Evolutionary conservation across 2,888 invertebrate genomes (phyloP), one percentile per base, ranked within the genome.

Genomic region (Ecdyonurus torrentis): DNA sequence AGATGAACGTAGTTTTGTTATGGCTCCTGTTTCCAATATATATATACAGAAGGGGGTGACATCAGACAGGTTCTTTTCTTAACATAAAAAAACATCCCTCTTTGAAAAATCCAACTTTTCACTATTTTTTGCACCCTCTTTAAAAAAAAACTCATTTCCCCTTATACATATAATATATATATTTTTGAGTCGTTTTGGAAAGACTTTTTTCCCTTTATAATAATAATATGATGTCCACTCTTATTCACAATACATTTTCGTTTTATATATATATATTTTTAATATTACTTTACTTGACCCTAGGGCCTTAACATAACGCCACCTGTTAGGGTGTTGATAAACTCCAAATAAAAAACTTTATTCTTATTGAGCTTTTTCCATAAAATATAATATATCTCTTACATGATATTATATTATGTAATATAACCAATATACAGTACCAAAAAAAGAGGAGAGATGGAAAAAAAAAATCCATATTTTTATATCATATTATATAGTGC

Each of bases 251-350:
- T n/a, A n/a, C n/a, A n/a, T n/a, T n/a, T n/a, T n/a, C n/a, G n/a
- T n/a, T n/a, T n/a, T n/a, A n/a, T n/a, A n/a, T n/a, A n/a, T 7
- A 18, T 7, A 55, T 55, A 55, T 55, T 55, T 55, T 55, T 55
- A 55, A 55, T 55, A 55, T 55, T 55, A 22, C 55, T 55, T 55
- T 55, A 55, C 55, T 55, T 55, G 55, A 55, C 55, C 55, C 55
- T n/a, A 5, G 10, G 22, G 55, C 7, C 19, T 55, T 7, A 5
- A 10, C 15, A 15, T 37, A 37, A n/a, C 55, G 22, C 55, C 55
- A 55, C 55, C 55, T 55, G 55, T 55, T 55, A 55, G 55, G 55
- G 22, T 22, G 55, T 20, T 55, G 55, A 55, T 55, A 55, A 55
- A 5, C n/a, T 22, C 22, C 7, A 5, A 10, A 5, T 37, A 5